Conservation (phyloP, 2,113 vertebrate genomes). For the Lipophrys pholis region DNA sequence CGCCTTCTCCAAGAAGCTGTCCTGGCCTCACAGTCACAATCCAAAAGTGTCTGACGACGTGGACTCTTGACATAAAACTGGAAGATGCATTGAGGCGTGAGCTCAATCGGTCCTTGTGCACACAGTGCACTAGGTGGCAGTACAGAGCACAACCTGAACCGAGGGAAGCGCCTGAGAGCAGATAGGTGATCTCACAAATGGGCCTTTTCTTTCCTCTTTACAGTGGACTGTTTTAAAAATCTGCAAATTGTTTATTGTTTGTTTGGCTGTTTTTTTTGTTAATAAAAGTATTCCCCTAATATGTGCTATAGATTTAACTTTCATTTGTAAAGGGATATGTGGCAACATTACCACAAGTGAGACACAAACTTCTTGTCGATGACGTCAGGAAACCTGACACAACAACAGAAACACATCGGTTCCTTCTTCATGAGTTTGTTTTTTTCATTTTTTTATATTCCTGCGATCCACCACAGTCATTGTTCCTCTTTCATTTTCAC, state of each 20-base stretch:
- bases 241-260: too few relatives aligned
- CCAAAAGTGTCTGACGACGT: constrained; percentile 32
- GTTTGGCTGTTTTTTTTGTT: too few relatives aligned
- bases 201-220: not conserved
- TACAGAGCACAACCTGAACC: not conserved
- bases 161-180: constrained; percentile 25
- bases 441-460: not conserved
- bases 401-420: not conserved
- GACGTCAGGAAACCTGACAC: constrained; percentile 32
- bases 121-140: constrained; percentile 9
- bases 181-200: not conserved
- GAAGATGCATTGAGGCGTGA: too few relatives aligned
- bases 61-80: not conserved
- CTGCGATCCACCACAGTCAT: rapidly evolving
- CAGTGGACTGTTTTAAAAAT: too few relatives aligned
- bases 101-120: too few relatives aligned
- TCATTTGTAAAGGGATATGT: constrained; percentile 5
- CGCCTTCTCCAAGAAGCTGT: constrained; percentile 56
- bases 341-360: not conserved
- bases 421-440: not conserved
- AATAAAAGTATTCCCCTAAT: too few relatives aligned
- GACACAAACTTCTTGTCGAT: not conserved
- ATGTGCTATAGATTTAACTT: not conserved
- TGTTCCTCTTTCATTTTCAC: constrained; percentile 68
- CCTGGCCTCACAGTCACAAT: constrained; percentile 56